These are phyloP conservation scores for Diaprepes abbreviatus DNA, from an alignment of 2,888 invertebrate genomes.

Conservation along the genomic window DNA sequence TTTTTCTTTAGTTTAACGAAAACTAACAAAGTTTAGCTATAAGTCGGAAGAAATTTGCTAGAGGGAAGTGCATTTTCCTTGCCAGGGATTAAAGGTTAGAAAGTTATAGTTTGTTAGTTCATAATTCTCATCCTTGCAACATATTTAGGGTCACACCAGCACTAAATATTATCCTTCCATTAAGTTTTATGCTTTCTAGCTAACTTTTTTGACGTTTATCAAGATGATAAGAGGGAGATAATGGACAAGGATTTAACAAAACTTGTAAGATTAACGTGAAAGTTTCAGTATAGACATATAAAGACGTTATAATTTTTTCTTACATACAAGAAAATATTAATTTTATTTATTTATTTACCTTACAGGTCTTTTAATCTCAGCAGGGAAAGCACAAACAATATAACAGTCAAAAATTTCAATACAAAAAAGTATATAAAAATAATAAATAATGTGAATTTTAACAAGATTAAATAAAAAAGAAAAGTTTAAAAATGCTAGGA, in stretches of 20 bases:
- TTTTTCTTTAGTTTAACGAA: not conserved
- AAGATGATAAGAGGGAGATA: not conserved
- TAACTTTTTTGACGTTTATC: slow-evolving; percentile 24
- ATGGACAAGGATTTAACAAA: not conserved
- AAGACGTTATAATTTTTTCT: too few relatives aligned
- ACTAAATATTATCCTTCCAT: slow-evolving; percentile 41
- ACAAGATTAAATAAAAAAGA: too few relatives aligned
- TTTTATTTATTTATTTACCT: too few relatives aligned
- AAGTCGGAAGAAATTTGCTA: slow-evolving; percentile 18
- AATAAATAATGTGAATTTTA: too few relatives aligned
- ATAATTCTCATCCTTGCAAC: slow-evolving; percentile 41
- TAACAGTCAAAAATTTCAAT: too few relatives aligned
- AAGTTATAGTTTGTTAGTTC: slow-evolving; percentile 37
- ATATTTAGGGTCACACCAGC: slow-evolving; percentile 15
- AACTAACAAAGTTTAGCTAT: slow-evolving; percentile 9
- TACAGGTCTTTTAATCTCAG: too few relatives aligned
- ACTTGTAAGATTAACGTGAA: not conserved
- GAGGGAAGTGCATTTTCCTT: slow-evolving; percentile 20
- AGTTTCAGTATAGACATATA: too few relatives aligned
- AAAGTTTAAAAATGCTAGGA: too few relatives aligned
- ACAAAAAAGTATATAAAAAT: too few relatives aligned
- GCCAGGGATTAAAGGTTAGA: slow-evolving; percentile 22
- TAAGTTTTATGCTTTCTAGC: slow-evolving; percentile 37
- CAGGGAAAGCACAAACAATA: too few relatives aligned
- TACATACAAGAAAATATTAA: too few relatives aligned